Evolutionary conservation across 1,140 invertebrate genomes (phyloP).

Genomic region (Trachelipus rathkii): DNA sequence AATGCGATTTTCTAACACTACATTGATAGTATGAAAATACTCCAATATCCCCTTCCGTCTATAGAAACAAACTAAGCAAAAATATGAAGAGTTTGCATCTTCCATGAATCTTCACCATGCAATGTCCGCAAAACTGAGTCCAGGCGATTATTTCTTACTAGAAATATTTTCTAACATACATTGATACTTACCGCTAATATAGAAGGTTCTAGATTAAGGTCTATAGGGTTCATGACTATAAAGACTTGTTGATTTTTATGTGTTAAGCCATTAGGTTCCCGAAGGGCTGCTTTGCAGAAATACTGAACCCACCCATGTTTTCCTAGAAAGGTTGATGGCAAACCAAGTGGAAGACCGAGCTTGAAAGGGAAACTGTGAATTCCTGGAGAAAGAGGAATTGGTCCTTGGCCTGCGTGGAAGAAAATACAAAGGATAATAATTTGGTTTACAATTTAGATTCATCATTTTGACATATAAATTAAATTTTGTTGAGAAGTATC

Average conservation of each 20-base stretch:
- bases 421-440: too few species aligned
- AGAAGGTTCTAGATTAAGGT: slow-evolving; percentile 38
- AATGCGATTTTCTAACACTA: too few species aligned
- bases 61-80: too few species aligned
- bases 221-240: slow-evolving; percentile 49
- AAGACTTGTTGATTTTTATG: slow-evolving; percentile 96
- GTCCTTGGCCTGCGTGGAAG: slow-evolving; percentile 53
- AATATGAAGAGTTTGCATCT: too few species aligned
- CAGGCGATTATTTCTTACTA: too few species aligned
- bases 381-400: slow-evolving; percentile 80
- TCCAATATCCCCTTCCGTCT: too few species aligned
- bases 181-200: slow-evolving; percentile 31
- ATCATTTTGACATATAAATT: too few species aligned
- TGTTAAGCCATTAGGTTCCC: slow-evolving; percentile 81
- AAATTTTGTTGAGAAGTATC: too few species aligned
- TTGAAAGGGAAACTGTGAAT: slow-evolving; percentile 95
- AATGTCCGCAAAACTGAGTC: too few species aligned
- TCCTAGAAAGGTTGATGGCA: slow-evolving; percentile 88
- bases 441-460: too few species aligned
- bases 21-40: too few species aligned
- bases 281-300: slow-evolving; percentile 83
- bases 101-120: too few species aligned
- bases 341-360: slow-evolving; percentile 77
- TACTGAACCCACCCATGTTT: slow-evolving; percentile 95
- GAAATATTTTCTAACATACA: slow-evolving; percentile 16